Base-by-base conservation (phyloP, 2,113 vertebrate species). In the Phocoena phocoena region DNA sequence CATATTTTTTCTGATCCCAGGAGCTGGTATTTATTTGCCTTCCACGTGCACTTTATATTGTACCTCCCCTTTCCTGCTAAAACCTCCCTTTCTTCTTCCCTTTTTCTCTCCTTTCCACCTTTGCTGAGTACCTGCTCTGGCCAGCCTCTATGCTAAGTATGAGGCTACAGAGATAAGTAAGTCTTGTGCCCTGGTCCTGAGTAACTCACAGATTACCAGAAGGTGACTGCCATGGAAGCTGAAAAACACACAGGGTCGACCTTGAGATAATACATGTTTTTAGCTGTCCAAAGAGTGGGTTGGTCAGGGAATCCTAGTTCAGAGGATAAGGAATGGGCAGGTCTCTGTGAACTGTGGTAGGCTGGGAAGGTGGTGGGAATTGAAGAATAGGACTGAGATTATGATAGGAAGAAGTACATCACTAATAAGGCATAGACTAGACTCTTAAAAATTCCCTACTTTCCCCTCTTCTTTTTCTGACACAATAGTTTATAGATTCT, bases 91-190 rank as follows among this genome's bases (percentile, higher is more conserved):
- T 33, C 47, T 58, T 68, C 36, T 67, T 65, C 50, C 21, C 36
- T 58, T 95, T 87, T 84, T 50, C 12, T 73, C 58, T 68, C 63
- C 58, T 97, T 94, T 87, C 26, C 7, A 33, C 87, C 62, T 96
- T 86, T 82, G 71, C 83, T 74, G 23, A 93, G 28, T 58, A 90
- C 23, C 73, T 82, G 36, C 36, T 87, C 36, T 97, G 25, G 25
- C 82, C 26, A 93, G 74, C 23, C 28, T 21, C 18, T 87, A 6
- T 83, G 53, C 36, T 87, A 82, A 82, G 9, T n/a, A 23, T 31
- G 23, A 25, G 20, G 31, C 28, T 81, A 82, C 12, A 77, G 68
- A 86, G 68, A 81, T 84, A 74, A 93, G 18, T 85, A 70, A 70
- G 20, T 71, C 65, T 83, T 95, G 18, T 92, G 26, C 18, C 11